phyloP scores from a whole-genome alignment of 2,113 vertebrate species.

The Nestor notabilis region DNA sequence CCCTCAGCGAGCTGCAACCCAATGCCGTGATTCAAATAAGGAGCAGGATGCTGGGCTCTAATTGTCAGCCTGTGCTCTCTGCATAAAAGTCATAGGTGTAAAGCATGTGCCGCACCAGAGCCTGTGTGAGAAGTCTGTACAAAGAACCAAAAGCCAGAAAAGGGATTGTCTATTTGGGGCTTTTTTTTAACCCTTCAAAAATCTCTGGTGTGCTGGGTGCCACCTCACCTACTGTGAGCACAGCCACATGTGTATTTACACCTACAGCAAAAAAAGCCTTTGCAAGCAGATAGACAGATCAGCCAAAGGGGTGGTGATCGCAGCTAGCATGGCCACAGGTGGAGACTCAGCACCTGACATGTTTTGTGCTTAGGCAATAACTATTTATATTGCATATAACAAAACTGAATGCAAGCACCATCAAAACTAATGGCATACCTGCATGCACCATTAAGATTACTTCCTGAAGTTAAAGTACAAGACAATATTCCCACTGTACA shows the following conservation, averaged over 20 bases:
- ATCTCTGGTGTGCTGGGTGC: rapidly evolving
- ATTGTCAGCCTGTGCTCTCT: background rate
- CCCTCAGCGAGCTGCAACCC: rapidly evolving
- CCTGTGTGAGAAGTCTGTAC: background rate
- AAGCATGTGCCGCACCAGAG: background rate
- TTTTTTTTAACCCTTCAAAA: background rate
- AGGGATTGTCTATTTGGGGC: background rate
- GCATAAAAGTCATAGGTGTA: background rate
- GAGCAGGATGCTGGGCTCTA: background rate
- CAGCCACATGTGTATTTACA: background rate
- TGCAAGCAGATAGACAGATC: background rate
- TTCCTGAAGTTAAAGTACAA: background rate
- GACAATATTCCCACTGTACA: background rate
- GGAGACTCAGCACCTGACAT: background rate
- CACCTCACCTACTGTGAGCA: background rate
- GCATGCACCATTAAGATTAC: background rate
- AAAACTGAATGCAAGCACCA: background rate
- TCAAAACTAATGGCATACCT: background rate
- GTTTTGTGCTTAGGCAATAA: background rate
- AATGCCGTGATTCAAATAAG: background rate
- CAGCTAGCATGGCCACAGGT: background rate
- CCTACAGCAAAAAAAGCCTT: background rate
- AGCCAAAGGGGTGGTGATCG: background rate
- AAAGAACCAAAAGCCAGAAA: background rate
- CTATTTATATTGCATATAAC: background rate